These are phyloP conservation scores for Pachyrhynchus sulphureomaculatus DNA, from an alignment of 1,140 invertebrate species.

Conservation along the genomic window DNA sequence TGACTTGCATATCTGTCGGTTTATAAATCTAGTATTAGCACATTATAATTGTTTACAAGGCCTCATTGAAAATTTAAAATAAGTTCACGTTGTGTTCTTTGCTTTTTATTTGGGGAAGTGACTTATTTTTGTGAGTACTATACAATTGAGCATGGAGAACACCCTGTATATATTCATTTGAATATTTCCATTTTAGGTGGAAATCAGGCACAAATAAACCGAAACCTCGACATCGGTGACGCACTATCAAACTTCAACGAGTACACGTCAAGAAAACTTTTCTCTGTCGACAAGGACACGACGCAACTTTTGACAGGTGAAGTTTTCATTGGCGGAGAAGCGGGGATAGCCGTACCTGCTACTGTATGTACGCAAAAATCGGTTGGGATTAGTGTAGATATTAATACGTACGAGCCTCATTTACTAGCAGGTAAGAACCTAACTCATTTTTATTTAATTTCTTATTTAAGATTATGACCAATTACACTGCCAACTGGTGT, in stretches of 20 bases:
- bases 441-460: too few species aligned
- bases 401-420: conserved; percentile 91
- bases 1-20: too few species aligned
- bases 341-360: conserved; percentile 88
- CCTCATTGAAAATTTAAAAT: too few species aligned
- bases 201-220: conserved; percentile 79
- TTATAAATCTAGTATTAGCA: too few species aligned
- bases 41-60: too few species aligned
- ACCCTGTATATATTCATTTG: too few species aligned
- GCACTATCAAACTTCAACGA: conserved; percentile 88
- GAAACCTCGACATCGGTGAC: conserved; percentile 80
- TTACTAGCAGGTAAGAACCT: conserved; percentile 73
- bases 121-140: too few species aligned
- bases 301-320: conserved; percentile 87
- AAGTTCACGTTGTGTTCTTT: too few species aligned
- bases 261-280: conserved; percentile 80
- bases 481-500: too few species aligned
- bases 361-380: conserved; percentile 89
- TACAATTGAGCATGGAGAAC: too few species aligned
- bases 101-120: too few species aligned
- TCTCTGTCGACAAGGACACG: conserved; percentile 82
- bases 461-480: too few species aligned
- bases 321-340: conserved; percentile 78
- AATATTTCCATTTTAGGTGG: conserved; percentile 57
- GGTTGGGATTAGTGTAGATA: conserved; percentile 88